These are phyloP conservation scores for Epizoanthus stellaris DNA, from an alignment of 92 coral and sea anemone species.

Conservation along the genomic window DNA sequence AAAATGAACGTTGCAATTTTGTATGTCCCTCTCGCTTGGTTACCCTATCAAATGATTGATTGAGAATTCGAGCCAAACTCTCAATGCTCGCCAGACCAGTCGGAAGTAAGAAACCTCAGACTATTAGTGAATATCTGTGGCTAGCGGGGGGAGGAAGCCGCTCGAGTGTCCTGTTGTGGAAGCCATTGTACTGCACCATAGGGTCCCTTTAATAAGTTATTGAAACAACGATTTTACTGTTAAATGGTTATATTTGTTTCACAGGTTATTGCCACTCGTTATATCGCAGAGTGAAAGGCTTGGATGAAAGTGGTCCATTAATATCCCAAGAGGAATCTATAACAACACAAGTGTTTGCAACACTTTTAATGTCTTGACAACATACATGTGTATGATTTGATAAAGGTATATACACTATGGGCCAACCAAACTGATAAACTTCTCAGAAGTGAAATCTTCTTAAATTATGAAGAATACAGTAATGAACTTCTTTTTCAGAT, in stretches of 20 bases:
- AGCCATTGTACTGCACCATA: conserved; percentile 53
- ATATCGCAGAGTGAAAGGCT: neutral
- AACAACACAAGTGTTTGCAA: conserved; percentile 5
- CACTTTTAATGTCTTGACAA: conserved; percentile 29
- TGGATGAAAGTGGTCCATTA: conserved; percentile 2
- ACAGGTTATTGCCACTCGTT: conserved; percentile 15
- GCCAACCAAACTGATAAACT: neutral
- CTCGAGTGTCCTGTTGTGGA: conserved; percentile 50
- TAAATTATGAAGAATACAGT: conserved; percentile 35
- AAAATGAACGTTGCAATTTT: neutral
- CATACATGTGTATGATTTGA: conserved; percentile 13
- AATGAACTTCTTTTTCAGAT: conserved; percentile 32
- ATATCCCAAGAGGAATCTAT: conserved; percentile 5
- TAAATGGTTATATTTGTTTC: conserved; percentile 48
- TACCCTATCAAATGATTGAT: neutral
- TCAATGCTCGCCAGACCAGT: conserved; percentile 19
- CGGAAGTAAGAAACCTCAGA: conserved; percentile 33
- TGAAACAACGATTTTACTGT: conserved; percentile 47
- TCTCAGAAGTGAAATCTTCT: conserved; percentile 32
- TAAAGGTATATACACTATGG: conserved; percentile 1
- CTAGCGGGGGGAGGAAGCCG: conserved; percentile 38
- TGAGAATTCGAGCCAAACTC: conserved; percentile 20
- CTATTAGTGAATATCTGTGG: conserved; percentile 24
- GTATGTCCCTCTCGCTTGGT: neutral
- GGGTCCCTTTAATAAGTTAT: conserved; percentile 47